phyloP scores from a whole-genome alignment of 2,113 vertebrate genomes.

The Phasianus colchicus region DNA sequence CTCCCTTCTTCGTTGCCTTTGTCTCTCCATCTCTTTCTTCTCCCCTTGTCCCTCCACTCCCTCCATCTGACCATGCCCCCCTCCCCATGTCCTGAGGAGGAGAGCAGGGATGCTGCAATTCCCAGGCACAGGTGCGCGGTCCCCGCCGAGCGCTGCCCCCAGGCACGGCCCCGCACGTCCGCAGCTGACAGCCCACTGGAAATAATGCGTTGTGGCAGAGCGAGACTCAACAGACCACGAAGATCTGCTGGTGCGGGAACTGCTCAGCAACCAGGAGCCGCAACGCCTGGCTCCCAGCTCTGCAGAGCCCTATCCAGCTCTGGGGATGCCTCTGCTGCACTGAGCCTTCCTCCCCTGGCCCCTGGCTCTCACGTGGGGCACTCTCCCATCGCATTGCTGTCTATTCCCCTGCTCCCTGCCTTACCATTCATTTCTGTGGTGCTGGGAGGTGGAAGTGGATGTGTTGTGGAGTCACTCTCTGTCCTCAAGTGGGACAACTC shows the following conservation, averaged over 20 bases:
- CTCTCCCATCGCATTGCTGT: neutral
- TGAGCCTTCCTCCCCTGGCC: neutral
- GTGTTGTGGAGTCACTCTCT: neutral
- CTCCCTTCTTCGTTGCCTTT: slow-evolving; percentile 27
- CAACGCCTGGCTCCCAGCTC: slow-evolving; percentile 56
- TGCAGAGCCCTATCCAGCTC: neutral
- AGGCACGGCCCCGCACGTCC: slow-evolving; percentile 70
- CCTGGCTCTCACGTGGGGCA: neutral
- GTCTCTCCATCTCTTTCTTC: slow-evolving; percentile 58
- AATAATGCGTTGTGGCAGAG: slow-evolving; percentile 90
- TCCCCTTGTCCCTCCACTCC: slow-evolving; percentile 3
- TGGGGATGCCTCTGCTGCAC: neutral
- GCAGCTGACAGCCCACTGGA: slow-evolving; percentile 82
- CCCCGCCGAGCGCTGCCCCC: slow-evolving; percentile 62
- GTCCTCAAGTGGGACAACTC: fast-evolving
- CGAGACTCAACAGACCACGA: slow-evolving; percentile 77
- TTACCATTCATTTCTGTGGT: neutral
- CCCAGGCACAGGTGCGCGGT: slow-evolving; percentile 87
- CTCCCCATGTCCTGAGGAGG: slow-evolving; percentile 56
- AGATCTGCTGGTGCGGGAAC: slow-evolving; percentile 76
- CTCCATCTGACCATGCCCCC: neutral
- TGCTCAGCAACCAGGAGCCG: slow-evolving; percentile 58
- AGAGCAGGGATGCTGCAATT: slow-evolving; percentile 70
- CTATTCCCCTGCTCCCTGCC: neutral
- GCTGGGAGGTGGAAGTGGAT: neutral